Percentiles rank a stretch among this genome's conserved stretches.
phyloP scores from a whole-genome alignment of 2,797 vertebrate genomes.

The Gymnothorax javanicus region DNA sequence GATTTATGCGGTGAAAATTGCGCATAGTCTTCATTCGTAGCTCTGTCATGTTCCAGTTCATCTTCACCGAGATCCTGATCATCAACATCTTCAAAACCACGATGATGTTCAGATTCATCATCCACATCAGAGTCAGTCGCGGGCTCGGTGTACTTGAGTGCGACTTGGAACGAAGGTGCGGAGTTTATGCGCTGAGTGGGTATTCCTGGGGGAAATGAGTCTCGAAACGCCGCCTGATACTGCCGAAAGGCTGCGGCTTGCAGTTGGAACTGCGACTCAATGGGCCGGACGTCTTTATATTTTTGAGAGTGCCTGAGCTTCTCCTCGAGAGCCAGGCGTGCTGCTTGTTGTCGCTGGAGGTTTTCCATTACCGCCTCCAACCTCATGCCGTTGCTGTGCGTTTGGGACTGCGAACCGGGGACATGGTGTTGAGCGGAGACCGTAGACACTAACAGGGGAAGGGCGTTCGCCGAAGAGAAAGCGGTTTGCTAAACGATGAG shows the following conservation, averaged over 20 bases:
- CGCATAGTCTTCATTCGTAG: slow-evolving; percentile 52
- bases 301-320: slow-evolving; percentile 73
- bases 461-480: slow-evolving; percentile 64
- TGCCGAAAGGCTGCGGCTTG: slow-evolving; percentile 72
- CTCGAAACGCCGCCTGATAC: slow-evolving; percentile 70
- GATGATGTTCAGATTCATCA: slow-evolving; percentile 45
- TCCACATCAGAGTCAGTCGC: slow-evolving; percentile 54
- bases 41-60: slow-evolving; percentile 52
- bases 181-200: slow-evolving; percentile 40
- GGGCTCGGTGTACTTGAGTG: slow-evolving; percentile 46
- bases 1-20: slow-evolving; percentile 53
- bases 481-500: slow-evolving; percentile 63
- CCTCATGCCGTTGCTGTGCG: slow-evolving; percentile 72
- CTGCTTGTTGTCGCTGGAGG: slow-evolving; percentile 89
- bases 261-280: slow-evolving; percentile 70
- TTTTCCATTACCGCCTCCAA: slow-evolving; percentile 93
- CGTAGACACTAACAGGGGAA: slow-evolving; percentile 60
- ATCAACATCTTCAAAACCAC: slow-evolving; percentile 51
- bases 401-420: slow-evolving; percentile 50
- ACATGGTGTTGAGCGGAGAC: slow-evolving; percentile 60
- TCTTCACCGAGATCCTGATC: slow-evolving; percentile 52
- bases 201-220: slow-evolving; percentile 59
- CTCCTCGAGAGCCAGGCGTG: slow-evolving; percentile 81
- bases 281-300: slow-evolving; percentile 63
- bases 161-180: slow-evolving; percentile 44